Percentiles rank a stretch among this genome's conserved stretches.
Conservation (phyloP, 2,888 invertebrate species). For the Andrena dorsata region DNA sequence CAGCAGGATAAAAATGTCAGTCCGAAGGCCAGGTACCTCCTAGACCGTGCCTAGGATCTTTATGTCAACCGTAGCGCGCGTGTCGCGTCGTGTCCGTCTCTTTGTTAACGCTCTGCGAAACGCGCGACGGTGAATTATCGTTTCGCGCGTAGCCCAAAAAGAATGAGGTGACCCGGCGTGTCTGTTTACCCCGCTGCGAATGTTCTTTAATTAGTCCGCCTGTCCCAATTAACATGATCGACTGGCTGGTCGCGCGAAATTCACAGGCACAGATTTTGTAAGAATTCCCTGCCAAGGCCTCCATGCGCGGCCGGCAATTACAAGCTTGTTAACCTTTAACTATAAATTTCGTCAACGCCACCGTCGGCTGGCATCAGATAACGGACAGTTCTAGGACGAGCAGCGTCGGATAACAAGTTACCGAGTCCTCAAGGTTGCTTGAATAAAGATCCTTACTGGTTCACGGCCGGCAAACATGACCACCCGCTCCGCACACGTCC, state of each 20-base stretch:
- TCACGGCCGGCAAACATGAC: not conserved
- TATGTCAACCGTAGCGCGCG: not conserved
- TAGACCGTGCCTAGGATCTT: not conserved
- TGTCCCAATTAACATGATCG: no score
- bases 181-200: not conserved
- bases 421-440: constrained; percentile 1
- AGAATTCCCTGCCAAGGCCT: not conserved
- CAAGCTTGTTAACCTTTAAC: constrained; percentile 4
- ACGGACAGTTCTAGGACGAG: not conserved
- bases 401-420: not conserved
- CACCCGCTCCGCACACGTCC: no score
- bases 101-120: not conserved
- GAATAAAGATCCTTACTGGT: not conserved
- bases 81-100: no score
- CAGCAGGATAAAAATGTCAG: no score
- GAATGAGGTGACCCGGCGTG: no score
- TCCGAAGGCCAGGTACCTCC: not conserved
- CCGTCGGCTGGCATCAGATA: not conserved
- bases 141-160: not conserved
- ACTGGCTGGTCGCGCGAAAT: not conserved
- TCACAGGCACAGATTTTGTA: not conserved
- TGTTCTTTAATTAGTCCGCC: not conserved
- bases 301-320: not conserved
- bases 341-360: not conserved
- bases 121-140: not conserved